Percentiles rank a stretch among this genome's conserved stretches.
Evolutionary conservation across 2,113 vertebrate genomes (phyloP).

Genomic region (Anhinga anhinga): DNA sequence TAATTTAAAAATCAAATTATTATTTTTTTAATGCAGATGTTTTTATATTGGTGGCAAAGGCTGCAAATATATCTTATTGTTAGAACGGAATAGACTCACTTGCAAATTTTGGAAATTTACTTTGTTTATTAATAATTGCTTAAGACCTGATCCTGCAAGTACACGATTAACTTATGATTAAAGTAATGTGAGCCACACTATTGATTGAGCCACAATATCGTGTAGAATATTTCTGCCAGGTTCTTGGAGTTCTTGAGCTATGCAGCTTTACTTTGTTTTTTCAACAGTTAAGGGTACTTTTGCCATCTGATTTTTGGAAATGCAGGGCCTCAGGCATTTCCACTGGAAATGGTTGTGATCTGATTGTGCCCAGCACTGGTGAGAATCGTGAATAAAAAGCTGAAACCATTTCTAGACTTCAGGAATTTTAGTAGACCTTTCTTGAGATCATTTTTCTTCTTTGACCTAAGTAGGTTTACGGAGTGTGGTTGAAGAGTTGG

Average conservation of each 20-base stretch:
- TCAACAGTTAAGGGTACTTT: background rate
- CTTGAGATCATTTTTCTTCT: background rate
- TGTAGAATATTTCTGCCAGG: background rate
- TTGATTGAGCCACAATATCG: background rate
- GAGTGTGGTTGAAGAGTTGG: constrained; percentile 88
- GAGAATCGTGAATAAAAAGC: background rate
- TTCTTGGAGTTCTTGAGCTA: background rate
- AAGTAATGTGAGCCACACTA: background rate
- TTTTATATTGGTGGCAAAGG: background rate
- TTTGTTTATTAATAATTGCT: background rate
- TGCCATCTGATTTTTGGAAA: background rate
- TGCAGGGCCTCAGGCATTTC: background rate
- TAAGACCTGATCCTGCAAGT: background rate
- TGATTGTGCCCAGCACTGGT: background rate
- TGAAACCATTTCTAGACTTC: background rate
- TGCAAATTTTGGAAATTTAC: background rate
- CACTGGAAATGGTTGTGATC: background rate
- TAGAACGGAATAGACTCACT: background rate
- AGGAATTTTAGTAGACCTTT: background rate
- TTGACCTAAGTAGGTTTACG: constrained; percentile 74
- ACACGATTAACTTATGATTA: background rate
- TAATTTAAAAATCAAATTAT: background rate
- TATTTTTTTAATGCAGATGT: background rate
- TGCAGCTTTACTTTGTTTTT: background rate
- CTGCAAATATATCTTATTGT: background rate